Evolutionary conservation across 2,113 vertebrate species (phyloP).

Genomic region (Pagrus major): DNA sequence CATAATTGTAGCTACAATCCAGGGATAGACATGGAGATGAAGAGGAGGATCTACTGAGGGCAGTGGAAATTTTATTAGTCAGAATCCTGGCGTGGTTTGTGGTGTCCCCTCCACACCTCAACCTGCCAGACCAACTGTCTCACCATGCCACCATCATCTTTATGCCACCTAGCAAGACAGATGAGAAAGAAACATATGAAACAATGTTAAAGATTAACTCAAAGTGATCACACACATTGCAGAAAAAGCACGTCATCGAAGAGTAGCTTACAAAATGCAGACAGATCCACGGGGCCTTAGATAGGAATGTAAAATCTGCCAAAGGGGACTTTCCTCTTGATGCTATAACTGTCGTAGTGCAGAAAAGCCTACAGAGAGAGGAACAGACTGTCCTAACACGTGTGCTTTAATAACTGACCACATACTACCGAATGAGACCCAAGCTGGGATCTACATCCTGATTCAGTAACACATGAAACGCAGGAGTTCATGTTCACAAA

Average conservation of each 20-base stretch:
- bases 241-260: background rate
- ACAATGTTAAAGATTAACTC: constrained; percentile 11
- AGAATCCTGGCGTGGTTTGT: constrained; percentile 73
- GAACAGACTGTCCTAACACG: background rate
- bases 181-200: background rate
- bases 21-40: constrained; percentile 32
- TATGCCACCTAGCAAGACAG: constrained; percentile 56
- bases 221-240: background rate
- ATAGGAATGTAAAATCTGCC: background rate
- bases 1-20: constrained; percentile 80
- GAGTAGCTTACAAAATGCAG: background rate
- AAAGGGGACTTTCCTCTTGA: background rate
- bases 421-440: background rate
- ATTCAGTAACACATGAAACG: constrained; percentile 41
- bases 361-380: background rate
- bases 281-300: background rate
- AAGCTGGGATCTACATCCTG: constrained; percentile 14
- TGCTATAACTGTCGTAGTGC: background rate
- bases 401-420: background rate
- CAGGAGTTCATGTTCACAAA: constrained; percentile 65
- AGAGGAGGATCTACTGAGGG: constrained; percentile 33
- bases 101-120: constrained; percentile 77
- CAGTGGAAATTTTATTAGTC: constrained; percentile 41
- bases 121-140: constrained; percentile 68
- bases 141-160: constrained; percentile 61